Conservation (phyloP, 2,113 vertebrate genomes). For the Charina bottae region DNA sequence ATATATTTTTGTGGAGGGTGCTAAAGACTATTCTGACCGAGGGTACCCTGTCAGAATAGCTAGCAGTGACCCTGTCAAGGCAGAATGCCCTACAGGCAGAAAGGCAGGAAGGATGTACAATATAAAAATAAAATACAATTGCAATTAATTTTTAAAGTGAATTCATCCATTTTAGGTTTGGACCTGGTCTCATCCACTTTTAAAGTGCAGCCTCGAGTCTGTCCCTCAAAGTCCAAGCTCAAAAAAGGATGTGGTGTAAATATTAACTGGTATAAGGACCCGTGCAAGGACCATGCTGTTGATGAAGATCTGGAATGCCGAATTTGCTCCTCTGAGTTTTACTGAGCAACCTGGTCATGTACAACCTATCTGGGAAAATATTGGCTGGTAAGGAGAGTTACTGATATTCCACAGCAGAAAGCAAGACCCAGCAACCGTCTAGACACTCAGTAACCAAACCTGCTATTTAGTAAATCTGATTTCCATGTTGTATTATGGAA, state of each 20-base stretch:
- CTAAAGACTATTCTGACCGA: not conserved
- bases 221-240: not conserved
- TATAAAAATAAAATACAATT: not conserved
- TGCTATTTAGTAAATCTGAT: slow-evolving; percentile 16
- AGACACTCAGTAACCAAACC: not conserved
- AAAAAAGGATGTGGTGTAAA: not conserved
- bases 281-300: not conserved
- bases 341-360: not conserved
- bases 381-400: not conserved
- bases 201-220: not conserved
- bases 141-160: not conserved
- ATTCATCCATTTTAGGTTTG: not conserved
- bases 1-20: not conserved
- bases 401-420: not conserved
- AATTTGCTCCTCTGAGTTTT: not conserved
- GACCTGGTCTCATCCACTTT: not conserved
- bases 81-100: not conserved
- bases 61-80: not conserved
- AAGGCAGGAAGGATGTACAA: not conserved
- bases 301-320: not conserved
- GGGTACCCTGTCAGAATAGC: not conserved
- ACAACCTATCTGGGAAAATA: not conserved
- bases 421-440: not conserved
- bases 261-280: not conserved
- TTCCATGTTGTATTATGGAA: accelerated